A percentile compares a stretch with the other conserved stretches of the same genome.
phyloP scores from a whole-genome alignment of 2,797 vertebrate genomes.

The Crossoptilon crossoptilon region DNA sequence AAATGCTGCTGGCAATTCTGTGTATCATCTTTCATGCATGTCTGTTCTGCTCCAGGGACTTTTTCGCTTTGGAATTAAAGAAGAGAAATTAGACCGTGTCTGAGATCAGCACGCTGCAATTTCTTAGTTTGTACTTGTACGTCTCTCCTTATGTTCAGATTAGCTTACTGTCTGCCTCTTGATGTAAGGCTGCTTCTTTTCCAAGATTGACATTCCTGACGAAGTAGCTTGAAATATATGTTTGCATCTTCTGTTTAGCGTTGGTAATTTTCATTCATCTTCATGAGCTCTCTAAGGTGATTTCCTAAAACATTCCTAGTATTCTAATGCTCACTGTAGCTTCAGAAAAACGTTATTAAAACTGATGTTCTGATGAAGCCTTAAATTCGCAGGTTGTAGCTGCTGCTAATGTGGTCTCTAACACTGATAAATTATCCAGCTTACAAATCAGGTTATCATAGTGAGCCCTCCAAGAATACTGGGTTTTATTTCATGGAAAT shows the following conservation, averaged over 20 bases:
- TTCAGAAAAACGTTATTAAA: slow-evolving; percentile 27
- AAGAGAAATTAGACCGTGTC: slow-evolving; percentile 13
- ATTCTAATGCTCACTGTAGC: background rate
- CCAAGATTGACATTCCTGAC: background rate
- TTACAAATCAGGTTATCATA: slow-evolving; percentile 26
- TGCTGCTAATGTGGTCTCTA: slow-evolving; percentile 4
- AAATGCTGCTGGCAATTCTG: slow-evolving; percentile 30
- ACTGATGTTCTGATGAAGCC: background rate
- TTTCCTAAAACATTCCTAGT: slow-evolving; percentile 1
- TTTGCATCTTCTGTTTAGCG: background rate
- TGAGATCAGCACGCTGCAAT: background rate
- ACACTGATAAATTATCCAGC: slow-evolving; percentile 26
- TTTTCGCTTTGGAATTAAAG: slow-evolving; percentile 49
- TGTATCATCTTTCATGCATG: slow-evolving; percentile 54
- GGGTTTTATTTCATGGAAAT: background rate
- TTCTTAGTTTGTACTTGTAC: slow-evolving; percentile 6
- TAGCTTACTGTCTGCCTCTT: background rate
- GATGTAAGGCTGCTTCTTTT: background rate
- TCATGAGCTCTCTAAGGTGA: background rate
- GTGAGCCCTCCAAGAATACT: slow-evolving; percentile 28
- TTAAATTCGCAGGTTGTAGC: background rate
- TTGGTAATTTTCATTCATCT: slow-evolving; percentile 1
- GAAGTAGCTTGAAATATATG: background rate
- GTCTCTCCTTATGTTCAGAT: background rate
- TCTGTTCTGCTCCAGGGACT: slow-evolving; percentile 46